Evolutionary conservation across 2,797 vertebrate species (phyloP).

Genomic region (Mormyrus hasselquistii): DNA sequence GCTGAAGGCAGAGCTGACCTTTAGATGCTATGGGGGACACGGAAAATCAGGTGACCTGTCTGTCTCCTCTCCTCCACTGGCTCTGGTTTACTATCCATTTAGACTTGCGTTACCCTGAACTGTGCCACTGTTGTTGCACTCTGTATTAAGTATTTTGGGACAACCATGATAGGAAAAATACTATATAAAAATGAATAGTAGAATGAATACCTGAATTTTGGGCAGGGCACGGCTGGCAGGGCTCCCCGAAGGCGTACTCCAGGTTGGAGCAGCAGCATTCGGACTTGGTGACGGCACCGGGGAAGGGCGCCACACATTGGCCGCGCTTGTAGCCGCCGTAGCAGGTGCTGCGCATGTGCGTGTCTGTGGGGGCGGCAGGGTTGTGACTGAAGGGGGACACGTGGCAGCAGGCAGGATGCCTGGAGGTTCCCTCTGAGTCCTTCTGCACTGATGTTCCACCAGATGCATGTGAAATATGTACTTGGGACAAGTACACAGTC

Average conservation of each 20-base stretch:
- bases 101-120: neutral
- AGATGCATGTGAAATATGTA: neutral
- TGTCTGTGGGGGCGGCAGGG: conserved; percentile 63
- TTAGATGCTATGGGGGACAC: neutral
- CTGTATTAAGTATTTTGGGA: neutral
- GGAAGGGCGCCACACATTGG: conserved; percentile 82
- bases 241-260: conserved; percentile 89
- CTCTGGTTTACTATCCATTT: neutral
- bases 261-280: conserved; percentile 89
- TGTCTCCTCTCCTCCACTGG: neutral
- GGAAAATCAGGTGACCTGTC: neutral
- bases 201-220: conserved; percentile 77
- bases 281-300: conserved; percentile 89
- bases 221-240: conserved; percentile 87
- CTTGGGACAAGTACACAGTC: neutral
- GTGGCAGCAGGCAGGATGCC: neutral
- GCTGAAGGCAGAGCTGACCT: neutral
- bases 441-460: conserved; percentile 42
- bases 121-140: neutral
- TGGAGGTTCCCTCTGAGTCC: neutral
- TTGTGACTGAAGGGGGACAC: neutral
- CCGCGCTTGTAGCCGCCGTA: conserved; percentile 93
- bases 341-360: conserved; percentile 95
- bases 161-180: neutral
- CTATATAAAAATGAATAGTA: neutral